Evolutionary conservation across 2,113 vertebrate species (phyloP).

Genomic region (Cercopithecus mona): DNA sequence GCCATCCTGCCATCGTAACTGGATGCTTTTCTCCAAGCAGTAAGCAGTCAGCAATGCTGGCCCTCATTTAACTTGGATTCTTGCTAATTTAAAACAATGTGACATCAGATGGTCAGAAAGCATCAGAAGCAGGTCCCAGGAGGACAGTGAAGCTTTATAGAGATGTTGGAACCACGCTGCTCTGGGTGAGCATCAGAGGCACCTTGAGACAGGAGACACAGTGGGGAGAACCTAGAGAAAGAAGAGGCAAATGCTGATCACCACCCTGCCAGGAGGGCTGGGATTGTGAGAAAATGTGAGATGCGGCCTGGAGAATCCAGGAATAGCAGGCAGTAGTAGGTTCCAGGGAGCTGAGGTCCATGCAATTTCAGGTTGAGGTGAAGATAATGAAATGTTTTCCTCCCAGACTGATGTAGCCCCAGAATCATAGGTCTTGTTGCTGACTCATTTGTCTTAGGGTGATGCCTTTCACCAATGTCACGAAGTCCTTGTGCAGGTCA

Average conservation of each 20-base stretch:
- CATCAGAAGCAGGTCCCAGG: not conserved
- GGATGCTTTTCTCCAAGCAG: not conserved
- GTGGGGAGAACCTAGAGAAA: not conserved
- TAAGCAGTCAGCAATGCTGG: not conserved
- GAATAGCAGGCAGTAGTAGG: not conserved
- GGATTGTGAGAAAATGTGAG: not conserved
- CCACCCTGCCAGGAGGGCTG: not conserved
- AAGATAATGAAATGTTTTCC: not conserved
- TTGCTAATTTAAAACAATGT: not conserved
- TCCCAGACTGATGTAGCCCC: not conserved
- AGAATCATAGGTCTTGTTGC: not conserved
- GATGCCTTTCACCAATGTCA: not conserved
- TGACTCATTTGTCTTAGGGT: not conserved
- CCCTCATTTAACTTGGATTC: not conserved
- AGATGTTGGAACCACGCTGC: too few relatives aligned
- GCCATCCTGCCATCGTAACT: not conserved
- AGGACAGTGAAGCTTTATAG: not conserved
- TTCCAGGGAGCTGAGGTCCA: not conserved
- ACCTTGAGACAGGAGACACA: rapidly evolving
- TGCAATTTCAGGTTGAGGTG: not conserved
- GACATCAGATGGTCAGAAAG: not conserved
- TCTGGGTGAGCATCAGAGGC: not conserved
- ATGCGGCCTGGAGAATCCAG: not conserved
- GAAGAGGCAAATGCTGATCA: not conserved
- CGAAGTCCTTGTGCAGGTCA: not conserved